Conservation (phyloP, 1,140 invertebrate genomes). For the Phthorimaea operculella region DNA sequence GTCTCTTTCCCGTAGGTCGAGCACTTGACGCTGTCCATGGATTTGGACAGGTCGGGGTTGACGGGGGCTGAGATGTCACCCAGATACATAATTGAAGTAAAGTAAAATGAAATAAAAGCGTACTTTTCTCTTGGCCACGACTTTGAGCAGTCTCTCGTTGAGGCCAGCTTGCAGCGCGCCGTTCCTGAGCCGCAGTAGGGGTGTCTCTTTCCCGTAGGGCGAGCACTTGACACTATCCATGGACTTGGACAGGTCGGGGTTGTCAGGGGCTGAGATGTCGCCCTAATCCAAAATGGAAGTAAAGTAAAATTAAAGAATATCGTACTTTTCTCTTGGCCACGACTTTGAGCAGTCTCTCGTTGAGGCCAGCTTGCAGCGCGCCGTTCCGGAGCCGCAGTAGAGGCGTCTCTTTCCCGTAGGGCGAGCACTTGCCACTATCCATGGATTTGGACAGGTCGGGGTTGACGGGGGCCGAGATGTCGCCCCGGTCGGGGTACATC, state of each 20-base stretch:
- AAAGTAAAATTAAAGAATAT: no score
- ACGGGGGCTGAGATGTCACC: conserved; percentile 55
- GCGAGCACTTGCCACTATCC: conserved; percentile 25
- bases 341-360: conserved; percentile 70
- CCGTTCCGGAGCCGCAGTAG: conserved; percentile 74
- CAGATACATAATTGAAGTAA: no score
- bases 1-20: conserved; percentile 29
- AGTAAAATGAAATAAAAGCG: no score
- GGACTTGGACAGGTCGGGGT: conserved; percentile 58
- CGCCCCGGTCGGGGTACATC: conserved; percentile 69
- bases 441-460: conserved; percentile 59
- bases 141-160: conserved; percentile 69
- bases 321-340: conserved; percentile 67
- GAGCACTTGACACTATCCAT: conserved; percentile 35
- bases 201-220: conserved; percentile 32
- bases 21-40: conserved; percentile 36
- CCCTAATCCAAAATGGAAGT: no score
- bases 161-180: conserved; percentile 74
- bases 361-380: conserved; percentile 72
- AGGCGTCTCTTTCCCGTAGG: conserved; percentile 36
- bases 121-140: conserved; percentile 69
- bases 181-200: conserved; percentile 72
- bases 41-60: conserved; percentile 61
- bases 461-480: conserved; percentile 54
- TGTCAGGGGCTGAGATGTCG: conserved; percentile 52